Conservation (phyloP, 1,140 invertebrate genomes). For the Anoplolepis gracilipes region DNA sequence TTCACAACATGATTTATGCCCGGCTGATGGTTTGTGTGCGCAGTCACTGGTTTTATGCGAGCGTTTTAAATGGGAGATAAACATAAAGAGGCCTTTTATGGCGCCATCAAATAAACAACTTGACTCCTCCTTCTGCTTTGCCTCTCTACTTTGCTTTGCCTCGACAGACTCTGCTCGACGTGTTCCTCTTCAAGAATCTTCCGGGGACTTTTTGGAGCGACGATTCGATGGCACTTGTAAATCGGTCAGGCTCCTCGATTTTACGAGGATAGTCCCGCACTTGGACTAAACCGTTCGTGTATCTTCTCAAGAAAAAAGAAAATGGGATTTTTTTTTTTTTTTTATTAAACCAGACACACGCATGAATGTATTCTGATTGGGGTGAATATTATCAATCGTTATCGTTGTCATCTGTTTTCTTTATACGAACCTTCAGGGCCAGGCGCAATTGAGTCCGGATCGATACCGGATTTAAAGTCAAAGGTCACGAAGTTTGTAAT, state of each 20-base stretch:
- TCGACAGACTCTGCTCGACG: constrained; percentile 36
- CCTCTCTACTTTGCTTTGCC: constrained; percentile 70
- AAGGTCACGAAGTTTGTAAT: neutral
- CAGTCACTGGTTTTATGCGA: constrained; percentile 85
- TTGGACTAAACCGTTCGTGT: constrained; percentile 19
- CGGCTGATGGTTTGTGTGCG: constrained; percentile 84
- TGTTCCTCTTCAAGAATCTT: constrained; percentile 46
- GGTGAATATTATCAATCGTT: neutral
- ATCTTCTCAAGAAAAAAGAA: neutral
- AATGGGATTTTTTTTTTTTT: neutral
- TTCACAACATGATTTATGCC: constrained; percentile 84
- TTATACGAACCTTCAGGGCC: neutral
- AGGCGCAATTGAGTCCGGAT: neutral
- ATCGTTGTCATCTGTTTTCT: neutral
- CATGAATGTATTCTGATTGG: neutral
- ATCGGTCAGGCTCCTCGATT: constrained; percentile 34
- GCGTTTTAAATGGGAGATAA: constrained; percentile 86
- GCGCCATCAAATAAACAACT: constrained; percentile 87
- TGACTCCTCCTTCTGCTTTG: constrained; percentile 85
- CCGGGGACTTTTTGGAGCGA: constrained; percentile 41
- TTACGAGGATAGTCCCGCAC: constrained; percentile 21
- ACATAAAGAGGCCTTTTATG: constrained; percentile 87
- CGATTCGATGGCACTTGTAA: constrained; percentile 35
- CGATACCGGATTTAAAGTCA: constrained; percentile 35
- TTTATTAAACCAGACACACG: neutral